Percentiles rank a stretch among this genome's conserved stretches.
These are phyloP conservation scores for Enteromius trimaculatus DNA, from an alignment of 2,797 vertebrate species.

Conservation along the genomic window DNA sequence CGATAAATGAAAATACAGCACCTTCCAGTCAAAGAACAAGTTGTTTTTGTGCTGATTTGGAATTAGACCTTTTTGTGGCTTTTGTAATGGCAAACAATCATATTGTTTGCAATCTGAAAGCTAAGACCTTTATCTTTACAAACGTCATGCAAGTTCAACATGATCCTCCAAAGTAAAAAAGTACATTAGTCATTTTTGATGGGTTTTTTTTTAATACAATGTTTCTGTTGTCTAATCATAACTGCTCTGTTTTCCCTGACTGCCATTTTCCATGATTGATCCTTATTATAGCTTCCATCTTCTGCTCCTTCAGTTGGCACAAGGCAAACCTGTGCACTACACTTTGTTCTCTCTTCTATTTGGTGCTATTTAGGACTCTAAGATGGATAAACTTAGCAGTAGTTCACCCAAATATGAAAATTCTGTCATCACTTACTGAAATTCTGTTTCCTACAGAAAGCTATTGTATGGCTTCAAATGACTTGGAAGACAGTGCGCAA, in stretches of 20 bases:
- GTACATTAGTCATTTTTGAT: neutral
- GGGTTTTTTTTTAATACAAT: neutral
- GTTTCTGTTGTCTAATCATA: neutral
- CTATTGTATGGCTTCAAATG: neutral
- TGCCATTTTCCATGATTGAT: slow-evolving; percentile 6
- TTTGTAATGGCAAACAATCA: neutral
- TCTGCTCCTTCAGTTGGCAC: neutral
- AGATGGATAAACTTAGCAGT: neutral
- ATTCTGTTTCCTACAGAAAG: neutral
- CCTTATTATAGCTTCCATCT: slow-evolving; percentile 15
- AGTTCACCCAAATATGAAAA: neutral
- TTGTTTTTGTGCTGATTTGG: neutral
- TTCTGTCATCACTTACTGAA: neutral
- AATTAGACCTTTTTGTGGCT: neutral
- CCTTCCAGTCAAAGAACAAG: neutral
- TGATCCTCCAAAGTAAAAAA: neutral
- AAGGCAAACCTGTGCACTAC: neutral
- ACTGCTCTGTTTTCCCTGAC: neutral
- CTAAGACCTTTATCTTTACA: neutral
- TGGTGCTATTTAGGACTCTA: slow-evolving; percentile 13
- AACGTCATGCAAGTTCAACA: neutral
- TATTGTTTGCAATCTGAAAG: neutral
- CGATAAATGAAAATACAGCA: slow-evolving; percentile 7
- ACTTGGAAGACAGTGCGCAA: slow-evolving; percentile 1
- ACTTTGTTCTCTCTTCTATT: slow-evolving; percentile 11